Evolutionary conservation across 2,797 vertebrate species (phyloP), one percentile per base, ranked within the genome.

Genomic region (Synanceia verrucosa): DNA sequence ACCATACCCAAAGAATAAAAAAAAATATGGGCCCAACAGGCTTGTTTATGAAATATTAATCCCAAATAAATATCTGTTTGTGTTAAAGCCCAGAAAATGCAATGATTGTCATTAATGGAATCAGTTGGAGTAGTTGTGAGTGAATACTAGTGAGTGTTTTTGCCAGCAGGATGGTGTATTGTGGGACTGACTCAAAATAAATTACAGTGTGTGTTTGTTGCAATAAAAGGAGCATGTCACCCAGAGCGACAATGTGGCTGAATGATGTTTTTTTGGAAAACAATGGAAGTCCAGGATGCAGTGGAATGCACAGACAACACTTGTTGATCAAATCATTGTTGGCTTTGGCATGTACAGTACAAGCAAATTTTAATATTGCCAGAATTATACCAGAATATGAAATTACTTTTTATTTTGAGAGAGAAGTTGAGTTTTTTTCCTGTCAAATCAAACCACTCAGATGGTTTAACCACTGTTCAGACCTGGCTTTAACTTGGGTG

Each of bases 1-100:
- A 56, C 57, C 73, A 63, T 58, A 62, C 69, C 47, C 60, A 67
- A 63, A 57, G 31, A 65, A 78, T 69, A 13, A 85, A 76, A 85
- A 76, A 29, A 77, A 79, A 73, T 61, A 55, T 5, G 47, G 70
- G 70, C 6, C 39, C 64, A 71, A 58, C 56, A 43, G 36, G 51
- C 41, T 68, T 79, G 55, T 85, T 70, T 71, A 47, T 55, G 51
- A 70, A 66, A 80, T 58, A 26, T 23, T 43, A 36, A 73, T 81
- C 46, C 16, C 23, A 57, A 62, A 82, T 51, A 70, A 70, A 81
- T 80, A 3, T 65, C 33, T 60, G 47, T 72, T 79, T 64, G 50
- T 64, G 65, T 60, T 67, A 46, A 36, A 47, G 47, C 44, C 44
- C 28, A 70, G 55, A 76, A 56, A 48, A 55, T n/a, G 0, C 7